Percentiles rank a stretch among this genome's conserved stretches.
Conservation (phyloP, 2,797 vertebrate genomes). For the Gallirallus australis region DNA sequence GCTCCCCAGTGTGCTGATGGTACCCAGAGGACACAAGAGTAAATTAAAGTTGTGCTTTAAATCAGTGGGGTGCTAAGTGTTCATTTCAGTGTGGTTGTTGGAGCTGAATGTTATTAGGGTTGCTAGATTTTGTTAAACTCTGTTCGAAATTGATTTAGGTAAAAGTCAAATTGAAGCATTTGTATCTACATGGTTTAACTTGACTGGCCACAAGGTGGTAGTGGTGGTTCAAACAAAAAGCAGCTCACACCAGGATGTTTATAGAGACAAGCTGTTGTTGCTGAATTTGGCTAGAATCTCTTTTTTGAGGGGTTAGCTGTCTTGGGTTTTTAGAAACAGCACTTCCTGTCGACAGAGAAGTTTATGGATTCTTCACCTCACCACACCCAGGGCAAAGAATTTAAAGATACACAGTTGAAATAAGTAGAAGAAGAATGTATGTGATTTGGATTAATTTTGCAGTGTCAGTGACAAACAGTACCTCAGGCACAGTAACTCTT, state of each 20-base stretch:
- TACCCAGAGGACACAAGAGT: not conserved
- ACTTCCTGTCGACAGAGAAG: slow-evolving; percentile 11
- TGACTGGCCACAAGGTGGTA: slow-evolving; percentile 63
- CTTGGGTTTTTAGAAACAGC: not conserved
- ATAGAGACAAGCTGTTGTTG: not conserved
- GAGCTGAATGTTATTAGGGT: not conserved
- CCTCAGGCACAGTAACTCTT: not conserved
- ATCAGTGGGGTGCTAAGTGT: not conserved
- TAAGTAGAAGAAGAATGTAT: not conserved
- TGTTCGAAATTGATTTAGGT: not conserved
- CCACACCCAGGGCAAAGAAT: slow-evolving; percentile 38
- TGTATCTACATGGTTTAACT: not conserved
- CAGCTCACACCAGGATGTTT: not conserved
- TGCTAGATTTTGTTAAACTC: not conserved
- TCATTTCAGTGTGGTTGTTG: not conserved
- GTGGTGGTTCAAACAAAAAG: slow-evolving; percentile 42
- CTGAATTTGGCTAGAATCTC: slow-evolving; percentile 21
- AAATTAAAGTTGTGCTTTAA: not conserved
- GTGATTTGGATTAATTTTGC: not conserved
- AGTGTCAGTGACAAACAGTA: not conserved
- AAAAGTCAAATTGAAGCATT: not conserved
- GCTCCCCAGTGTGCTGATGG: not conserved
- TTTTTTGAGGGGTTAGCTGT: not conserved
- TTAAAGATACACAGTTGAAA: slow-evolving; percentile 37
- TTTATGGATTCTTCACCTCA: slow-evolving; percentile 35